Base-by-base conservation (phyloP, 2,888 invertebrate genomes). In the Eugnorisma glareosa region DNA sequence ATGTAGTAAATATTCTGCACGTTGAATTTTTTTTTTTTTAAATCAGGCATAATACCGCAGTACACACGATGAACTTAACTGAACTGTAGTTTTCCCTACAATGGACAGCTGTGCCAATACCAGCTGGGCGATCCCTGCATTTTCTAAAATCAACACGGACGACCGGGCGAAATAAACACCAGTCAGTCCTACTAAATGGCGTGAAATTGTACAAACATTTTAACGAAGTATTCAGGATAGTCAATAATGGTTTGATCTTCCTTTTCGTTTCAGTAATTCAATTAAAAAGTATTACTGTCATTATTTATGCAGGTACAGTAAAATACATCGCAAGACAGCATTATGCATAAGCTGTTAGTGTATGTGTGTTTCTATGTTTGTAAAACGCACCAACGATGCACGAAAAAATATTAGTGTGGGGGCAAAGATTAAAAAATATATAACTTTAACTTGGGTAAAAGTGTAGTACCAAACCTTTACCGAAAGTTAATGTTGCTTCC, bases 161-260 rank as follows among this genome's bases (percentile, higher is more conserved):
- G 15, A n/a, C 57, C 40, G 43, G 40, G 13, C 10, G 24, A 21
- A 63, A 72, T 67, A 69, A 82, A 82, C 73, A 77, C 35, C 28
- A 67, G 71, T 72, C 57, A 68, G 40, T 61, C 24, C 4, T 5
- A 57, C 8, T 70, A 77, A 83, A 59, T 69, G 68, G 43, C 83
- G 40, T 69, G 63, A 67, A 69, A 45, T 63, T 71, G 45, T 40
- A 40, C 28, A 67, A 76, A 67, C 35, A n/a, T 81, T 85, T 73
- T 64, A 54, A 63, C 51, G 31, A 71, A 84, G 28, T 54, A 68
- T 67, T 51, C 10, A 24, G 15, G 24, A 21, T 51, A 59, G n/a
- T 57, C 28, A 21, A 45, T 67, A 24, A 28, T 51, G n/a, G 7
- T 77, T 51, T 1, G 4, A 35, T 45, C 2, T 31, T 31, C 1